A percentile compares a stretch with the other conserved stretches of the same genome.
These are phyloP conservation scores for Tetragonula clypearis DNA, from an alignment of 1,140 invertebrate genomes.

Conservation along the genomic window DNA sequence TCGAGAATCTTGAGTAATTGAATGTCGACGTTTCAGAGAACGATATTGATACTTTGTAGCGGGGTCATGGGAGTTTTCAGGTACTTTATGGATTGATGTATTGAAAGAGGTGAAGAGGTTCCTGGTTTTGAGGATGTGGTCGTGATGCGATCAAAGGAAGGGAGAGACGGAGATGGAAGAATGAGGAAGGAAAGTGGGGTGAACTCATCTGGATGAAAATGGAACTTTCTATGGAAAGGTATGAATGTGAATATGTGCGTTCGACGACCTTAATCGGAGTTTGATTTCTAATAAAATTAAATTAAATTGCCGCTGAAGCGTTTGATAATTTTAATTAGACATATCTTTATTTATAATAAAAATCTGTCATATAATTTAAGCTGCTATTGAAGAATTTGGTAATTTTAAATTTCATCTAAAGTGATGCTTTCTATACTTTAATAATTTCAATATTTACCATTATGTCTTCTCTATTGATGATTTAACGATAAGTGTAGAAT, in stretches of 20 bases:
- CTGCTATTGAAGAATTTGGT: too few relatives aligned
- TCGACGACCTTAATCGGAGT: not conserved
- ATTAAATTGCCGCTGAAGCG: too few relatives aligned
- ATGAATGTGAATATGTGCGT: not conserved
- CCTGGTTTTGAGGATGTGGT: not conserved
- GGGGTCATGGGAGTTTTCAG: not conserved
- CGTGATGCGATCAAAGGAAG: not conserved
- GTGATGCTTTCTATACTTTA: too few relatives aligned
- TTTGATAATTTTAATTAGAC: too few relatives aligned
- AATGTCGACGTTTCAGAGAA: not conserved
- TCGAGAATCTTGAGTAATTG: slow-evolving; percentile 24
- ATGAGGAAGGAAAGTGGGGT: not conserved
- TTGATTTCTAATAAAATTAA: not conserved
- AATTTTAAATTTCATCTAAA: too few relatives aligned
- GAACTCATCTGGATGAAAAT: not conserved
- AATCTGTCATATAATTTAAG: too few relatives aligned
- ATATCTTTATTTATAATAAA: too few relatives aligned
- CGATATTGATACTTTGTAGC: not conserved
- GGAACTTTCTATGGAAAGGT: not conserved
- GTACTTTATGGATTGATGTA: not conserved
- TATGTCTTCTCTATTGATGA: too few relatives aligned
- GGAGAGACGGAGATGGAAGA: not conserved
- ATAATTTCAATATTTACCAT: too few relatives aligned
- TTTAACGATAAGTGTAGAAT: too few relatives aligned
- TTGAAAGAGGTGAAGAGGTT: not conserved